phyloP scores from a whole-genome alignment of 2,888 invertebrate species.

The Platynereis dumerilii region DNA sequence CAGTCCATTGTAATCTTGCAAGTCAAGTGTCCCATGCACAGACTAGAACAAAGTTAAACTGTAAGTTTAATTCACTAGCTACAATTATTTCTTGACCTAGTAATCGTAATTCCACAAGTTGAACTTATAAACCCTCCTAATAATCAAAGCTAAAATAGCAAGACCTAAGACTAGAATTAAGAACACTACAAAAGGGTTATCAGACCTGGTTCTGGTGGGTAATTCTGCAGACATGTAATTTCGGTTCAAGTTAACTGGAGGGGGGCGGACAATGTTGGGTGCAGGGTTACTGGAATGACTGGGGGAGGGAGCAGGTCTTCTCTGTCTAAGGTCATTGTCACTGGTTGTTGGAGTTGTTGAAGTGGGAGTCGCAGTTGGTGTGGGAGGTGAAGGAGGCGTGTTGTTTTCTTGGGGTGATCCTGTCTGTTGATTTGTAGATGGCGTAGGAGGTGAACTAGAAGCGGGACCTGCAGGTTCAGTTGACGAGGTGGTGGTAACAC shows the following conservation, averaged over 20 bases:
- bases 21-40: too few species aligned
- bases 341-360: conserved; percentile 9
- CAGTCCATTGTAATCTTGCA: too few species aligned
- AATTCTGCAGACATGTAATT: background rate
- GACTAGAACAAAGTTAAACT: too few species aligned
- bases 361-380: conserved; percentile 1
- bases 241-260: background rate
- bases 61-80: too few species aligned
- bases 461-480: background rate
- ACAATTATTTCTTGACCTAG: too few species aligned
- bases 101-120: background rate
- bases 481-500: background rate
- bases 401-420: background rate
- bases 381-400: too few species aligned
- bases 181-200: conserved; percentile 15
- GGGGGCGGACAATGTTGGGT: background rate
- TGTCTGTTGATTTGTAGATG: background rate
- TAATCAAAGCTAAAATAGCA: conserved; percentile 16
- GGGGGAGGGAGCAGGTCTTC: background rate
- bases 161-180: conserved; percentile 17
- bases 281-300: background rate
- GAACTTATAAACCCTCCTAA: conserved; percentile 15
- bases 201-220: conserved; percentile 1
- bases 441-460: background rate
- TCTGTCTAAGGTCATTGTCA: background rate